Evolutionary conservation across 2,888 invertebrate genomes (phyloP), one percentile per base, ranked within the genome.

Genomic region (Smittia sp.): DNA sequence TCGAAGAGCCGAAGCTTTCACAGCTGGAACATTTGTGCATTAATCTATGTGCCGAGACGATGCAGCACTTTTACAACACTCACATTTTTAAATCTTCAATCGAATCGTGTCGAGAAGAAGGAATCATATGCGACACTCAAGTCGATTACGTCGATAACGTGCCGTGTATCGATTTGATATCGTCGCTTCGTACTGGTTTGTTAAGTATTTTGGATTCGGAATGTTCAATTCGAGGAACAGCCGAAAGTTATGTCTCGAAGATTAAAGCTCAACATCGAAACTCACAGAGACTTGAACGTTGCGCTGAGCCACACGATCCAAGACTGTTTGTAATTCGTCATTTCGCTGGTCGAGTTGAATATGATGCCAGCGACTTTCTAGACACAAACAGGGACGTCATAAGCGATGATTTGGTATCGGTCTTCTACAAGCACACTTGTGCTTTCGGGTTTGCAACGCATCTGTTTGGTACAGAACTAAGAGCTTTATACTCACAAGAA

Each of bases 41-140:
- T 78, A 97, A 97, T 84, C 85, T 97, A 75, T 96, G 96, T 83
- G 95, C 96, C 0, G 97, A 97, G 84, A 96, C 96, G 38, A 94
- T 97, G 94, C 96, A 97, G 82, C 96, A 96, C 83, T 96, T 96
- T 83, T 97, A 96, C 85, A 97, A 96, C 83, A 96, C 96, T 73
- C 96, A 96, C 83, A 94, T 96, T 77, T 96, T 97, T 84, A 96
- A 96, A 82, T 93, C 94, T 22, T 91, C 93, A 77, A 92, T 94
- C 76, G 96, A 96, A 83, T 94, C 96, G 73, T 95, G 96, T 79
- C 87, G 94, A 75, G 96, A 96, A 81, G 96, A 96, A 84, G 94
- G 94, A 69, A 94, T 96, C 77, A 86, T 89, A 73, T 92, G 91
- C 80, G 94, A 94, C 79, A 90, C 94, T 25, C 94, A 95, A 81